Base-by-base conservation (phyloP, 2,113 vertebrate genomes). In the Tragelaphus strepsiceros region DNA sequence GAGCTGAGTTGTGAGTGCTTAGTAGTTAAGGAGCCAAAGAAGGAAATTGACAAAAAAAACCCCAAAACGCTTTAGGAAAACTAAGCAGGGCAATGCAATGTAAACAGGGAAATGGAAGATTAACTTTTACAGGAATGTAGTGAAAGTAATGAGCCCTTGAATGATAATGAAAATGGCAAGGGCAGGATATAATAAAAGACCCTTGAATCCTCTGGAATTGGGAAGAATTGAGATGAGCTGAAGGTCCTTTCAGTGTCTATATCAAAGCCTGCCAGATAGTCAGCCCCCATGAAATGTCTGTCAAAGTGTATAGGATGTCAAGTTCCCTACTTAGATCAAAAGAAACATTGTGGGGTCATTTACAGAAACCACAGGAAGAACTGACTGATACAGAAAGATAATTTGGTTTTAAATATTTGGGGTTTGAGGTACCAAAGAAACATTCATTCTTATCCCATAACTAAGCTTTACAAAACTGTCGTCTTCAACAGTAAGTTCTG, bases 361-460 rank as follows among this genome's bases (percentile, higher is more conserved):
- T 92, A 26, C 74, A 32, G 78, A 90, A 87, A 80, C 67, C 39
- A 77, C n/a, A 62, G 49, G 61, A 94, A 95, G 64, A 95, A 88
- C 80, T 94, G 15, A 71, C n/a, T 43, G 32, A 54, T 54, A 22
- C 46, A 39, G 64, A 54, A 88, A 91, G 39, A 82, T 77, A 77
- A 90, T 86, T 88, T 61, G 8, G 32, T 82, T 93, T 97, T 96
- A 80, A 97, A 7, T 88, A 82, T 77, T 64, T 94, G 19, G 58
- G 54, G 19, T 96, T 94, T 95, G 14, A 95, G 89, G 4, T 87
- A 62, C 30, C 28, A 84, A 94, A 95, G 77, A 92, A 5, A 35
- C 28, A 35, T 54, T 67, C 59, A 58, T 95, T 61, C 39, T 89
- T 92, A 39, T 39, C 35, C 35, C 35, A 39, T 39, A 39, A 39